These are phyloP conservation scores for Brachyalestes nurse DNA, from an alignment of 2,797 vertebrate species.

Conservation along the genomic window DNA sequence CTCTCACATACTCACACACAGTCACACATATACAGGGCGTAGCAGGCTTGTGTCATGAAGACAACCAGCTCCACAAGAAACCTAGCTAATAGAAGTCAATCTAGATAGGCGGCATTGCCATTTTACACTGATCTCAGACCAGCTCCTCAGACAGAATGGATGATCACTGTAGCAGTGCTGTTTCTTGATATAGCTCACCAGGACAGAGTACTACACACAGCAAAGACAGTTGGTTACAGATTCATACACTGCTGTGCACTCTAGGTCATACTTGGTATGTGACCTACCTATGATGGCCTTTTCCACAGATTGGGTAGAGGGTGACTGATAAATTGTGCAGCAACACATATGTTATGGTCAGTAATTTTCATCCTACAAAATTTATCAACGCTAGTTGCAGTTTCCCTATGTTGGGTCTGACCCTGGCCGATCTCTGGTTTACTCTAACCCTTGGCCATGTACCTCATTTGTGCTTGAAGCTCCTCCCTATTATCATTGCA, in stretches of 20 bases:
- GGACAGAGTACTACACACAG: conserved; percentile 1
- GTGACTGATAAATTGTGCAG: not conserved
- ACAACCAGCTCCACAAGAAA: not conserved
- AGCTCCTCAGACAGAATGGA: not conserved
- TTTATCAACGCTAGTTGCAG: too few relatives aligned
- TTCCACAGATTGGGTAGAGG: not conserved
- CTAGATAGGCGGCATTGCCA: not conserved
- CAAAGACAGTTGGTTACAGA: not conserved
- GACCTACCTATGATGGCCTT: not conserved
- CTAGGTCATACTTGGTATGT: not conserved
- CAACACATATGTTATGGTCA: not conserved
- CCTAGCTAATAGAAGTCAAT: not conserved
- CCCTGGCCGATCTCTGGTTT: not conserved
- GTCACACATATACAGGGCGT: not conserved
- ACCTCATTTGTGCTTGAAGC: not conserved
- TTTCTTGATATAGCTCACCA: not conserved
- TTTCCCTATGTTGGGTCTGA: not conserved
- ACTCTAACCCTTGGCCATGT: not conserved
- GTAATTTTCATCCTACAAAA: too few relatives aligned
- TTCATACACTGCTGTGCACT: not conserved
- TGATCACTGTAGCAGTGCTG: not conserved
- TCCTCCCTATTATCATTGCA: not conserved
- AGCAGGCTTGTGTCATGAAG: not conserved
- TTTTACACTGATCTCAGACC: not conserved
- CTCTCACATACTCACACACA: not conserved